These are phyloP conservation scores for Amorpha juglandis DNA, from an alignment of 2,888 invertebrate genomes.

Conservation along the genomic window DNA sequence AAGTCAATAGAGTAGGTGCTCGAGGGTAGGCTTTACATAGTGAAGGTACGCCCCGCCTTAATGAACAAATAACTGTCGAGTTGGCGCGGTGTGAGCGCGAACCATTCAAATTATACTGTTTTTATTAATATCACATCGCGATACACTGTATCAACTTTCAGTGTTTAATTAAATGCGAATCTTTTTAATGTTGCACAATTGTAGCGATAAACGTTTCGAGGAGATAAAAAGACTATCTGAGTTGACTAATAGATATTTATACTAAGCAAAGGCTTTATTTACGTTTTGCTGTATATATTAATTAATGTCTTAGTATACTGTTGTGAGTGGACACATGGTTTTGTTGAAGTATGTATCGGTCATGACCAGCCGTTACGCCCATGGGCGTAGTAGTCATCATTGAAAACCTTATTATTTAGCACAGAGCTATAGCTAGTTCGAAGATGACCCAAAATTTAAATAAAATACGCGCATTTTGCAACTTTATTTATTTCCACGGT, in stretches of 20 bases:
- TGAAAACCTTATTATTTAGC: no score
- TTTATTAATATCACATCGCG: conserved; percentile 32
- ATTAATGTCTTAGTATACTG: not conserved
- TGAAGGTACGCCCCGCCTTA: conserved; percentile 63
- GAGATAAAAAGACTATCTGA: not conserved
- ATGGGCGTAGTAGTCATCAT: no score
- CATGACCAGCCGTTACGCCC: no score
- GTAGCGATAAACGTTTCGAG: not conserved
- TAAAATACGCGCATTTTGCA: no score
- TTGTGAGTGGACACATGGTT: no score
- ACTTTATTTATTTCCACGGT: no score
- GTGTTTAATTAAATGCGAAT: conserved; percentile 12
- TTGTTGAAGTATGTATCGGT: no score
- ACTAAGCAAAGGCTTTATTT: not conserved
- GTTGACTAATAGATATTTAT: not conserved
- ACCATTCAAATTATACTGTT: conserved; percentile 45
- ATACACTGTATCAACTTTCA: not conserved
- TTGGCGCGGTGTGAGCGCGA: conserved; percentile 42
- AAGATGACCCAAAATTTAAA: no score
- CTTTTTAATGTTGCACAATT: not conserved
- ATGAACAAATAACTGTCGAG: conserved; percentile 62
- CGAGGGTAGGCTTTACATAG: conserved; percentile 74
- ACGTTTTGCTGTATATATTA: no score
- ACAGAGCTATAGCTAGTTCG: no score
- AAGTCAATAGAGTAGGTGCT: conserved; percentile 83